Conservation (phyloP, 2,797 vertebrate species). For the Harpagifer antarcticus region DNA sequence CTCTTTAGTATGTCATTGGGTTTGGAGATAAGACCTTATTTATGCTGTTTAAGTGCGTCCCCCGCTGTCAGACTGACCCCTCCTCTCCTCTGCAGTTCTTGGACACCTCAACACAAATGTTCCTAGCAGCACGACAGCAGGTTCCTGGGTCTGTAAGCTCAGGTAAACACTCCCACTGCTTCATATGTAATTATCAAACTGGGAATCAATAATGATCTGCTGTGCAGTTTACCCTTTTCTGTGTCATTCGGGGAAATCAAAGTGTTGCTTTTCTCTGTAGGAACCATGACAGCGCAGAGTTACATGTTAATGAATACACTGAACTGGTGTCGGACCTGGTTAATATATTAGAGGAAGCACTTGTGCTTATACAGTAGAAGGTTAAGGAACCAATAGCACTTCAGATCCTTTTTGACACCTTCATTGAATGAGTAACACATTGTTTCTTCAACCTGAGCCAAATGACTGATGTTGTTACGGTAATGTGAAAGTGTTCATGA, state of each 20-base stretch:
- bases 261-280: too few relatives aligned
- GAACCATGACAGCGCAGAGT: neutral
- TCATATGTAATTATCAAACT: too few relatives aligned
- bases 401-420: neutral
- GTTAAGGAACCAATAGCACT: neutral
- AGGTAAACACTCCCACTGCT: constrained; percentile 75
- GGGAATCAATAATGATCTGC: neutral
- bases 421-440: neutral
- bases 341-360: too few relatives aligned
- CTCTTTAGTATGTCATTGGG: too few relatives aligned
- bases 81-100: constrained; percentile 88
- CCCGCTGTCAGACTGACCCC: neutral
- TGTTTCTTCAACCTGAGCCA: neutral
- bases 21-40: neutral
- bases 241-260: neutral
- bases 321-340: neutral
- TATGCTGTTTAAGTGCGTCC: neutral
- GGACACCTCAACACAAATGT: constrained; percentile 92
- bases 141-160: constrained; percentile 83
- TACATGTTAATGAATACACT: neutral
- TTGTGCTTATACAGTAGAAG: neutral
- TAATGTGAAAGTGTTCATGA: neutral
- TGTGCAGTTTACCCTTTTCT: neutral
- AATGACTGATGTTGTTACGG: neutral
- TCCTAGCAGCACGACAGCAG: constrained; percentile 89